phyloP scores from a whole-genome alignment of 2,797 vertebrate genomes.

The Crossoptilon crossoptilon region DNA sequence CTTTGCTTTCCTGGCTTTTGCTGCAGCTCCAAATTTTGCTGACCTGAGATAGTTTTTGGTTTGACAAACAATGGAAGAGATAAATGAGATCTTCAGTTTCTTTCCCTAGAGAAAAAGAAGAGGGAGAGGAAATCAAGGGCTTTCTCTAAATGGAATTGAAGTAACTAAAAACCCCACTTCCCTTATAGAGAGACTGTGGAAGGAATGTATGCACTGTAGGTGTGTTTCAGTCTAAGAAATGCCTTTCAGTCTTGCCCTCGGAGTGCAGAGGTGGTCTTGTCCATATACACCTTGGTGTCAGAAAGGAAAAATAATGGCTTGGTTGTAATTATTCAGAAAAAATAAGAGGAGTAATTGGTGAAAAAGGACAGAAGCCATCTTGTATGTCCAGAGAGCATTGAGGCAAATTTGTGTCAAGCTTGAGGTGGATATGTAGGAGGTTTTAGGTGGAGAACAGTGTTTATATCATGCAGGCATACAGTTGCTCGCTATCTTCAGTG shows the following conservation, averaged over 20 bases:
- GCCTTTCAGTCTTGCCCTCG: not conserved
- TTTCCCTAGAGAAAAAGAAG: not conserved
- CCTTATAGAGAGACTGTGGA: not conserved
- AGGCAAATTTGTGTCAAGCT: not conserved
- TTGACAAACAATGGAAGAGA: not conserved
- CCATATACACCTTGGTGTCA: not conserved
- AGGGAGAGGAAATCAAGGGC: not conserved
- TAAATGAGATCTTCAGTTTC: not conserved
- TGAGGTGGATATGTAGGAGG: not conserved
- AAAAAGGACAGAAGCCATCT: not conserved
- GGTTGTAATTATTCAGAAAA: not conserved
- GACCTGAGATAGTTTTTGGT: not conserved
- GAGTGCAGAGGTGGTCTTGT: not conserved
- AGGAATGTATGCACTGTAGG: not conserved
- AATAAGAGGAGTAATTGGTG: not conserved
- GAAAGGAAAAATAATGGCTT: not conserved
- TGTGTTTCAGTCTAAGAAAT: not conserved
- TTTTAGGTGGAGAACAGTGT: not conserved
- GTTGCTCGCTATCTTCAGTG: not conserved
- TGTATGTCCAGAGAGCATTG: fast-evolving
- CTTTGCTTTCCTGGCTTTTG: not conserved
- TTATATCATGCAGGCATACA: fast-evolving
- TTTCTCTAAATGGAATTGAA: not conserved
- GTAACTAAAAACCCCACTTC: not conserved
- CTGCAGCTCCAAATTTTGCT: constrained; percentile 18